Evolutionary conservation across 64 coral and sea anemone species (phyloP).

Genomic region (Cladopsammia gracilis): DNA sequence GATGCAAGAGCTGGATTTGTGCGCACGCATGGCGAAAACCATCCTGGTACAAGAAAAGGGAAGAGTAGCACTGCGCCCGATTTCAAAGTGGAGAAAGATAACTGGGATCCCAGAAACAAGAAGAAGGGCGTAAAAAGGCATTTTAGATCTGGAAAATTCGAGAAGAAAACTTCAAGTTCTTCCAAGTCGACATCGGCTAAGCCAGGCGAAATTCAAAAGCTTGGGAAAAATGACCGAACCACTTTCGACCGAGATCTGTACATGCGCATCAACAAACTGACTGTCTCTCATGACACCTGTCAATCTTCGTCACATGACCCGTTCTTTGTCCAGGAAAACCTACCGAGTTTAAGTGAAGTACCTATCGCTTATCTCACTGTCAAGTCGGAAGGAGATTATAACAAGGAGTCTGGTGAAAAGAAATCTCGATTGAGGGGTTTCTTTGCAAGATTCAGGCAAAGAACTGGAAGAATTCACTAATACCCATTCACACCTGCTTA

Average conservation of each 20-base stretch:
- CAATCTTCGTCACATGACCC: constrained; percentile 1
- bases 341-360: background rate
- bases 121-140: background rate
- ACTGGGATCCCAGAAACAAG: background rate
- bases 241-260: constrained; percentile 29
- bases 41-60: background rate
- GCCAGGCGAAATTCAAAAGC: background rate
- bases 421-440: background rate
- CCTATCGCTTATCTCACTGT: background rate
- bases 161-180: background rate
- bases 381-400: background rate
- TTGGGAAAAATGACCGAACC: background rate
- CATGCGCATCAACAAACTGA: constrained; percentile 16
- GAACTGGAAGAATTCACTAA: background rate
- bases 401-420: background rate
- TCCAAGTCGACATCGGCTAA: background rate
- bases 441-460: background rate
- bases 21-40: background rate
- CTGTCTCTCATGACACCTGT: background rate
- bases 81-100: background rate
- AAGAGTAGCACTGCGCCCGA: background rate
- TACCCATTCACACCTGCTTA: too few species aligned
- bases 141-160: background rate
- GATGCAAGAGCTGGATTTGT: background rate
- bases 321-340: background rate